Conservation (phyloP, 2,888 invertebrate genomes). For the Trimorus sp. region DNA sequence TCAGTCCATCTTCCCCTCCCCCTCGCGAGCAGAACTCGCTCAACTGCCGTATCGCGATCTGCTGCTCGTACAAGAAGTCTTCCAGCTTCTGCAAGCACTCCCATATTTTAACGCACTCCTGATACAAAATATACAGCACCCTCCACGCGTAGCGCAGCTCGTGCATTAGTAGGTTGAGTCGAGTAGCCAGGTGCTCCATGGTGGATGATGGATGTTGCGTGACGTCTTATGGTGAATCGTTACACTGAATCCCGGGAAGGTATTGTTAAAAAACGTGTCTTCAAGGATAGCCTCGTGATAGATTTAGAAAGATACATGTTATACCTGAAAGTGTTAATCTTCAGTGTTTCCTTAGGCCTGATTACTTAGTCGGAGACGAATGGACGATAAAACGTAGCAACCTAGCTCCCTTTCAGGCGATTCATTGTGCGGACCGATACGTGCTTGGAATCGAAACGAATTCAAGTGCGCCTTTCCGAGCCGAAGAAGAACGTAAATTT, state of each 20-base stretch:
- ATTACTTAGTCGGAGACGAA: slow-evolving; percentile 50
- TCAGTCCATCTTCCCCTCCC: slow-evolving; percentile 80
- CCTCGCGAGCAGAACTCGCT: slow-evolving; percentile 89
- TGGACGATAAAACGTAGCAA: slow-evolving; percentile 49
- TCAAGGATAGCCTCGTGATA: slow-evolving; percentile 8
- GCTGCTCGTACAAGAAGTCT: slow-evolving; percentile 92
- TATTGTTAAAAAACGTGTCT: slow-evolving; percentile 34
- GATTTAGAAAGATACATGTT: slow-evolving; percentile 35
- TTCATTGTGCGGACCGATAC: slow-evolving; percentile 66
- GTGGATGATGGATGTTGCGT: slow-evolving; percentile 74
- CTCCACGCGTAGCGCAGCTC: slow-evolving; percentile 96
- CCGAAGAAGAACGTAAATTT: slow-evolving; percentile 73
- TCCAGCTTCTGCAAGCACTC: slow-evolving; percentile 94
- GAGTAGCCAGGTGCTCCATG: slow-evolving; percentile 94
- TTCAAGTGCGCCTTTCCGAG: slow-evolving; percentile 70
- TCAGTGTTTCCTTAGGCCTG: slow-evolving; percentile 32
- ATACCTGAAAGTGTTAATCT: slow-evolving; percentile 42
- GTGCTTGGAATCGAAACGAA: slow-evolving; percentile 53
- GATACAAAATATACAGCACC: slow-evolving; percentile 93
- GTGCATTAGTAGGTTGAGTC: slow-evolving; percentile 91
- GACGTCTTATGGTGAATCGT: slow-evolving; percentile 17
- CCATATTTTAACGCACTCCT: slow-evolving; percentile 97
- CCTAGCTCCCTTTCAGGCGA: slow-evolving; percentile 67
- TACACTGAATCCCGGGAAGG: slow-evolving; percentile 32
- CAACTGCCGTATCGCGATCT: slow-evolving; percentile 93